Evolutionary conservation across 2,113 vertebrate species (phyloP).

Genomic region (Passer montanus): DNA sequence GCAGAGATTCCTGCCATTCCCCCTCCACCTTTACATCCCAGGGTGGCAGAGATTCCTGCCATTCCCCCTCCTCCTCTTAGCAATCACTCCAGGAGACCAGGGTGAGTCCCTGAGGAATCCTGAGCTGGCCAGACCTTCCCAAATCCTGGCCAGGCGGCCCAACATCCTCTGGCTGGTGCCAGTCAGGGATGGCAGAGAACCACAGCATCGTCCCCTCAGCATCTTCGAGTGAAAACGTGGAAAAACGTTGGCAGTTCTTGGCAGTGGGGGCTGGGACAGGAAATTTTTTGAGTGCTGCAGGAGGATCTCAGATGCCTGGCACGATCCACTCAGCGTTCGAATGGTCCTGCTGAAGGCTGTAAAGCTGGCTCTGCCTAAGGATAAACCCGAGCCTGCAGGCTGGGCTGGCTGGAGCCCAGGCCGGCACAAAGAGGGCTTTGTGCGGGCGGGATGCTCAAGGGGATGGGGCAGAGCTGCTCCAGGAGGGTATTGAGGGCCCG

Average conservation of each 20-base stretch:
- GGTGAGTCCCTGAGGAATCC: neutral
- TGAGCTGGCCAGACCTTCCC: neutral
- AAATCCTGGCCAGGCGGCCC: neutral
- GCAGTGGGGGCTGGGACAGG: neutral
- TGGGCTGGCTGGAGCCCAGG: slow-evolving; percentile 35
- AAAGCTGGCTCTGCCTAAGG: neutral
- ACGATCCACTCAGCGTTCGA: accelerated
- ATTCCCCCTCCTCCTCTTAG: neutral
- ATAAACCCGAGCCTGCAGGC: neutral
- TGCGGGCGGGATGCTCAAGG: neutral
- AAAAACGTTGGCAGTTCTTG: accelerated
- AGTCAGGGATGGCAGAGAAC: neutral
- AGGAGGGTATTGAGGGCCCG: neutral
- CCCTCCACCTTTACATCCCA: neutral
- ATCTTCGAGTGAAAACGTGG: accelerated
- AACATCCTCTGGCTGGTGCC: neutral
- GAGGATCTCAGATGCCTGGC: neutral
- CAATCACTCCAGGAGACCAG: neutral
- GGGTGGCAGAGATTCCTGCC: neutral
- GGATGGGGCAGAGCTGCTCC: neutral
- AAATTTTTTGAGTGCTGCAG: neutral
- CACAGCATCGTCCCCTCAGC: accelerated
- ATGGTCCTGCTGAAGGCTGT: neutral
- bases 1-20: neutral
- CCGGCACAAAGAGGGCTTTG: slow-evolving; percentile 47